phyloP scores from a whole-genome alignment of 2,113 vertebrate species.

The Odontophorus gujanensis region DNA sequence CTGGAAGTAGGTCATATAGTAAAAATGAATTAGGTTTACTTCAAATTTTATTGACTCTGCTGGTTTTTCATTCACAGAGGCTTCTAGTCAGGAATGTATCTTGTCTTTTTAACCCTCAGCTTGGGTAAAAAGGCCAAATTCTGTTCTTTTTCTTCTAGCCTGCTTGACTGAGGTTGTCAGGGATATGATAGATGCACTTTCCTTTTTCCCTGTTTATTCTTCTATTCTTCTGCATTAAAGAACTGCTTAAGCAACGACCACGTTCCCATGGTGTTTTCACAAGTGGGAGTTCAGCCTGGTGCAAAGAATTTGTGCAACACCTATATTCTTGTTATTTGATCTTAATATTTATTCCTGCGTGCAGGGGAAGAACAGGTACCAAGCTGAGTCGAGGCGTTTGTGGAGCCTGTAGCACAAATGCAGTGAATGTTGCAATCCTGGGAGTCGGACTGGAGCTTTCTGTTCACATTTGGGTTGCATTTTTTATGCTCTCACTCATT shows the following conservation, averaged over 20 bases:
- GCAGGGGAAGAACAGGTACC: background rate
- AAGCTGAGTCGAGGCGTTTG: background rate
- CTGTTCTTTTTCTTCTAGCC: background rate
- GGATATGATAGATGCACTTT: background rate
- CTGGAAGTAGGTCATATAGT: conserved; percentile 81
- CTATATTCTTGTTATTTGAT: background rate
- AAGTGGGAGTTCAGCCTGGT: background rate
- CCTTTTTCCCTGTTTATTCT: background rate
- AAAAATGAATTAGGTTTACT: conserved; percentile 74
- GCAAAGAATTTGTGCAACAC: background rate
- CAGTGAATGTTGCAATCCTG: background rate
- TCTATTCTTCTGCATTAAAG: background rate
- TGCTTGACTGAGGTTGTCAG: background rate
- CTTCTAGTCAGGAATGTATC: conserved; percentile 41
- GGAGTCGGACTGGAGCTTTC: background rate
- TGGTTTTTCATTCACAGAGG: conserved; percentile 60
- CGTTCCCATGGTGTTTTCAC: rapidly evolving
- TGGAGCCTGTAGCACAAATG: background rate
- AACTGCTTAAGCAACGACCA: background rate
- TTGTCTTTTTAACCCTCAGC: conserved; percentile 36
- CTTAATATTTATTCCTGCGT: background rate
- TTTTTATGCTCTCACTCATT: background rate
- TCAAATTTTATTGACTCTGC: conserved; percentile 75
- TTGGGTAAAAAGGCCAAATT: conserved; percentile 32
- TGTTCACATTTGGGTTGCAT: background rate